Evolutionary conservation across 2,797 vertebrate species (phyloP).

Genomic region (Sebastiscus albofasciatus): DNA sequence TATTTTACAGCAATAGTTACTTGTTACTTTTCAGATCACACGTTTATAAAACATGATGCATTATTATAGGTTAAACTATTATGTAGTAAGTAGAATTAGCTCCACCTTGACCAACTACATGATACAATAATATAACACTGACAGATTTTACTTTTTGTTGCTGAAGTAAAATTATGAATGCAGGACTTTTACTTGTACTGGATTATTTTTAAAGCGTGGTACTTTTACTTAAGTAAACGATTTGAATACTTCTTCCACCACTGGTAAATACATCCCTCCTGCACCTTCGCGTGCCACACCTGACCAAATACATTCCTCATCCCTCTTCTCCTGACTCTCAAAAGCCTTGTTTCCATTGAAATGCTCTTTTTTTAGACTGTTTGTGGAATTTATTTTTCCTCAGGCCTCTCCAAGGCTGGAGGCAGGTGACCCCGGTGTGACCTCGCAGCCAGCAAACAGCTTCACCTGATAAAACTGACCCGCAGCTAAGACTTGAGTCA

Average conservation of each 20-base stretch:
- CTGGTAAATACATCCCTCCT: constrained; percentile 44
- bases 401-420: constrained; percentile 50
- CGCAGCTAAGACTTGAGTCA: constrained; percentile 82
- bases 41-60: background rate
- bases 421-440: constrained; percentile 75
- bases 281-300: constrained; percentile 74
- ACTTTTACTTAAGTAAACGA: background rate
- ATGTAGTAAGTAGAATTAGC: background rate
- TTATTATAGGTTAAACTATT: background rate
- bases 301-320: constrained; percentile 84
- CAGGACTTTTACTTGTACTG: background rate
- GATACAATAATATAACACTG: background rate
- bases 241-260: background rate
- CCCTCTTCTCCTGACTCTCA: constrained; percentile 62
- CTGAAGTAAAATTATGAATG: background rate
- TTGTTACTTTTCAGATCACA: background rate
- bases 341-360: constrained; percentile 63
- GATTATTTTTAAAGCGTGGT: background rate
- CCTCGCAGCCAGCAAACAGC: constrained; percentile 82
- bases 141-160: background rate
- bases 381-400: constrained; percentile 72
- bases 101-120: background rate
- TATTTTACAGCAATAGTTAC: background rate
- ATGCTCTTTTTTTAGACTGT: constrained; percentile 54
- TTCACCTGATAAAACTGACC: constrained; percentile 85